phyloP scores from a whole-genome alignment of 2,888 invertebrate species.

The Tachina fera region DNA sequence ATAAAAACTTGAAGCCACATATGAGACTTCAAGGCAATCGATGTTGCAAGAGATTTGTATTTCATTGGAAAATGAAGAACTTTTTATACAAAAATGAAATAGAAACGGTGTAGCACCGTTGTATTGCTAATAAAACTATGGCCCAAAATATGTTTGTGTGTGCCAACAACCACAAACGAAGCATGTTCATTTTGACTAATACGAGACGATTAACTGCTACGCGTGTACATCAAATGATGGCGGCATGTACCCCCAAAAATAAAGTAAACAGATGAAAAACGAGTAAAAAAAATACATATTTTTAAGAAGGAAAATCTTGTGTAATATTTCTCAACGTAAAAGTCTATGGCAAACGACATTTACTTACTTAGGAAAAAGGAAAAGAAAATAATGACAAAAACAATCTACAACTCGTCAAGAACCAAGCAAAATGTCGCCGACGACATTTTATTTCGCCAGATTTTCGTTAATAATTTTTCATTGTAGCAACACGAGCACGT shows the following conservation, averaged over 20 bases:
- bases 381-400: slow-evolving; percentile 16
- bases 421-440: slow-evolving; percentile 80
- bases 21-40: no score
- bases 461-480: slow-evolving; percentile 81
- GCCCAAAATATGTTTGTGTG: slow-evolving; percentile 24
- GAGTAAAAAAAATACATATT: neutral
- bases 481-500: slow-evolving; percentile 46
- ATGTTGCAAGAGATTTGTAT: no score
- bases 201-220: slow-evolving; percentile 65
- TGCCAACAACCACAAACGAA: slow-evolving; percentile 22
- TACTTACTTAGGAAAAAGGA: neutral
- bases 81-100: neutral
- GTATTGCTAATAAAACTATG: neutral
- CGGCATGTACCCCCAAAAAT: slow-evolving; percentile 33
- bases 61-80: no score
- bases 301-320: slow-evolving; percentile 24
- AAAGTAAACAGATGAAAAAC: slow-evolving; percentile 2
- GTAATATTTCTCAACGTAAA: neutral
- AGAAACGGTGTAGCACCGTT: slow-evolving; percentile 22
- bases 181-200: slow-evolving; percentile 64
- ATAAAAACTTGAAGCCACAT: no score
- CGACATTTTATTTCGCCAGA: slow-evolving; percentile 83
- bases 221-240: slow-evolving; percentile 65
- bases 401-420: slow-evolving; percentile 68
- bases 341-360: slow-evolving; percentile 34